These are phyloP conservation scores for Cephonodes hylas DNA, from an alignment of 2,888 invertebrate species.

Conservation along the genomic window DNA sequence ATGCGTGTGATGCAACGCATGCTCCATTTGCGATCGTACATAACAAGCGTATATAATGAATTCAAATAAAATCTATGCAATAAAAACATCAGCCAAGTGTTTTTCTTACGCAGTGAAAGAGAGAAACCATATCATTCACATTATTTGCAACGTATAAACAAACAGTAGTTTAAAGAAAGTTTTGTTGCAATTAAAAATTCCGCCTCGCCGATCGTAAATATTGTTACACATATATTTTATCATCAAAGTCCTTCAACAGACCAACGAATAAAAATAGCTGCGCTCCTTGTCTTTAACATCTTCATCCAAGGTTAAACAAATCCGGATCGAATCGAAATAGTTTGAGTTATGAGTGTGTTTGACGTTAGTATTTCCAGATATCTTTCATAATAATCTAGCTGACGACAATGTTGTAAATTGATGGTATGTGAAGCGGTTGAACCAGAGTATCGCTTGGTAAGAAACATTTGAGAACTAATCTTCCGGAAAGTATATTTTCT, in stretches of 20 bases:
- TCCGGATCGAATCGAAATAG: slow-evolving; percentile 3
- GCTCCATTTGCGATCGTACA: background rate
- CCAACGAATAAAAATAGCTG: background rate
- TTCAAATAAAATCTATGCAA: background rate
- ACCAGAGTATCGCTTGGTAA: too few relatives aligned
- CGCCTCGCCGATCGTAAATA: background rate
- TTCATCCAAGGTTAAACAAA: background rate
- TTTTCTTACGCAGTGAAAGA: background rate
- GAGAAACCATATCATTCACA: background rate
- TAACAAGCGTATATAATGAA: background rate
- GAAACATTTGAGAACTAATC: too few relatives aligned
- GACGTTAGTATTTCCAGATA: background rate
- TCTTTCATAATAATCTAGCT: too few relatives aligned
- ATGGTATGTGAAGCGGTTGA: too few relatives aligned
- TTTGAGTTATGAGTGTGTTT: background rate
- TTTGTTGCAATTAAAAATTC: background rate
- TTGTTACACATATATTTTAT: background rate
- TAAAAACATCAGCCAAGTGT: background rate
- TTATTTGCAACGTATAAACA: background rate
- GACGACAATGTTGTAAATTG: too few relatives aligned
- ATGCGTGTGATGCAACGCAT: background rate
- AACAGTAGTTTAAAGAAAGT: background rate
- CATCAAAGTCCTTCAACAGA: background rate
- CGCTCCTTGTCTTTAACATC: background rate
- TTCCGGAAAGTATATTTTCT: too few relatives aligned